phyloP scores from a whole-genome alignment of 2,113 vertebrate genomes.

The Euleptes europaea region DNA sequence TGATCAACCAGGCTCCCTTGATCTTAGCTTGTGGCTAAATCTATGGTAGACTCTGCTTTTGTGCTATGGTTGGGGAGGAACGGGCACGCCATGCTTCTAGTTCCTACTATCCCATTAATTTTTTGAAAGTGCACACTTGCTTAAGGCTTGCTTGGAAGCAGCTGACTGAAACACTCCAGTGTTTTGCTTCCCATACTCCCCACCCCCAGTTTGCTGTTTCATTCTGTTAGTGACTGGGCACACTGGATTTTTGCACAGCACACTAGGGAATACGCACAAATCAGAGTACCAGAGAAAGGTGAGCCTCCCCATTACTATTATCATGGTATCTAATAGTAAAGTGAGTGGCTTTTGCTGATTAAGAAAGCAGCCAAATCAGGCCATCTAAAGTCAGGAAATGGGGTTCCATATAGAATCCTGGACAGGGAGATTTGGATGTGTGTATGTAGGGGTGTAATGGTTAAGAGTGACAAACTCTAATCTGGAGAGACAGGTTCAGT shows the following conservation, averaged over 20 bases:
- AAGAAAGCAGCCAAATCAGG: too few species aligned
- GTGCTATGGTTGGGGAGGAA: not conserved
- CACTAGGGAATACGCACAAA: not conserved
- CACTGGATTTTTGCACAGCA: too few species aligned
- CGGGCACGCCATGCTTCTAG: not conserved
- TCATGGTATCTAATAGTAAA: too few species aligned
- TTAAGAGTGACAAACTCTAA: too few species aligned
- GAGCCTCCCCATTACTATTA: too few species aligned
- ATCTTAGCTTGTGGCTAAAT: not conserved
- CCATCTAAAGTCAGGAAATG: too few species aligned
- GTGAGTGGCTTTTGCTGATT: too few species aligned
- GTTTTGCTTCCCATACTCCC: not conserved
- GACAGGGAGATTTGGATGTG: too few species aligned
- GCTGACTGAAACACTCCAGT: not conserved
- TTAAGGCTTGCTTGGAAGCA: too few species aligned
- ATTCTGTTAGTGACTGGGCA: not conserved
- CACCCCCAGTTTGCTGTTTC: not conserved
- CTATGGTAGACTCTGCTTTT: not conserved
- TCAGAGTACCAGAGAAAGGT: not conserved
- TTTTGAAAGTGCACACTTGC: not conserved
- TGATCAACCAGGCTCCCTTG: not conserved
- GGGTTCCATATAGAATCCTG: too few species aligned
- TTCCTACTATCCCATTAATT: not conserved
- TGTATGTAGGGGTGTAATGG: too few species aligned
- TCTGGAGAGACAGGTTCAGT: too few species aligned